phyloP scores from a whole-genome alignment of 2,797 vertebrate genomes.

The Rhincodon typus region DNA sequence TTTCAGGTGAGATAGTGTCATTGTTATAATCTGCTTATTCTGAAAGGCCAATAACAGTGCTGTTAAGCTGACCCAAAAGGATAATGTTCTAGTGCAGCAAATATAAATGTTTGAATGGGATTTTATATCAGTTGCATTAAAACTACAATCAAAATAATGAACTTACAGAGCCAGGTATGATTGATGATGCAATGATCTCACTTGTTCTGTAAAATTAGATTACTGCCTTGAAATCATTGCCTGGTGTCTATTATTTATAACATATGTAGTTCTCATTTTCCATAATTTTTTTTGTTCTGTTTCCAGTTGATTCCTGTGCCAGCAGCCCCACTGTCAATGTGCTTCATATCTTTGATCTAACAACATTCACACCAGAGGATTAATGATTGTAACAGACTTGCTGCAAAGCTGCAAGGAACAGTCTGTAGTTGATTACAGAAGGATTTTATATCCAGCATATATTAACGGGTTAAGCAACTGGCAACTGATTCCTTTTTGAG shows the following conservation, averaged over 20 bases:
- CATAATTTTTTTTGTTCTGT: neutral
- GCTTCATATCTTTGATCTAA: neutral
- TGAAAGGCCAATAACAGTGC: neutral
- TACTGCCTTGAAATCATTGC: neutral
- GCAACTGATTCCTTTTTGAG: neutral
- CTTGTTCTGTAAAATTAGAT: neutral
- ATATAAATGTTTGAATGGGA: neutral
- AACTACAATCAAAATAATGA: conserved; percentile 12
- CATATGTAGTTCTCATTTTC: neutral
- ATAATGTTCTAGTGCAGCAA: neutral
- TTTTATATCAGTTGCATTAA: neutral
- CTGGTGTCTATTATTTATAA: conserved; percentile 21
- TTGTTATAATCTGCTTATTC: neutral
- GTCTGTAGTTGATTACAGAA: neutral
- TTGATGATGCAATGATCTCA: conserved; percentile 28
- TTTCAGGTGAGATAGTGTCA: neutral
- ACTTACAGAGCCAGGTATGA: neutral
- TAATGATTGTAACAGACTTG: neutral
- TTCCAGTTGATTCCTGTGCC: neutral
- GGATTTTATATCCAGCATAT: neutral
- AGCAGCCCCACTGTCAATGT: neutral
- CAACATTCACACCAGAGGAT: conserved; percentile 7
- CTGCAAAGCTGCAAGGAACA: neutral
- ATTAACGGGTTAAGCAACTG: neutral
- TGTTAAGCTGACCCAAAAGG: neutral